phyloP scores from a whole-genome alignment of 2,797 vertebrate genomes.

The Halcyon leucocephala region DNA sequence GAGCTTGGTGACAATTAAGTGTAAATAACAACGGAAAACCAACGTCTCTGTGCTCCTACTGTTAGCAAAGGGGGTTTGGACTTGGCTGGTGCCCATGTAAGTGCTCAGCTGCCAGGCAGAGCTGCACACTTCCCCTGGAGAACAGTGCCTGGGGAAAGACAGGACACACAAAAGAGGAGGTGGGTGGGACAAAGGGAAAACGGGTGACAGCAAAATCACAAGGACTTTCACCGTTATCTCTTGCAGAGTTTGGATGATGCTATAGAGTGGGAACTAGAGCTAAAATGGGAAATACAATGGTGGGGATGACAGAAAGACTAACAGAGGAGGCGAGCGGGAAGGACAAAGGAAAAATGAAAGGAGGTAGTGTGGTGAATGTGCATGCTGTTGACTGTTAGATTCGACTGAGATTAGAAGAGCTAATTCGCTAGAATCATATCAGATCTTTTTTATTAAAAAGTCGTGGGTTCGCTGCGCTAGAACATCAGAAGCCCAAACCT shows the following conservation, averaged over 20 bases:
- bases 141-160: not conserved
- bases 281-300: not conserved
- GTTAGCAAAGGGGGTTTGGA: not conserved
- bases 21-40: fast-evolving
- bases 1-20: not conserved
- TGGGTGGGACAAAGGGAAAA: not conserved
- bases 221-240: not conserved
- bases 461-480: not conserved
- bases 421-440: not conserved
- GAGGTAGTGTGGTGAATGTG: not conserved
- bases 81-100: not conserved
- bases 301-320: not conserved
- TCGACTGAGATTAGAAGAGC: constrained; percentile 2
- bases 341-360: not conserved
- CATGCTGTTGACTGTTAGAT: not conserved
- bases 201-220: not conserved
- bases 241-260: not conserved
- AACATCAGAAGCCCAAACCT: not conserved
- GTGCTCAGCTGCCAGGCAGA: not conserved
- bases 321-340: not conserved
- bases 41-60: fast-evolving
- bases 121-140: not conserved
- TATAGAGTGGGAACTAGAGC: not conserved
- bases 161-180: not conserved
- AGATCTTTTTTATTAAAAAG: not conserved